These are phyloP conservation scores for Drosophila baimaii DNA, from an alignment of 1,140 invertebrate species.

Conservation along the genomic window DNA sequence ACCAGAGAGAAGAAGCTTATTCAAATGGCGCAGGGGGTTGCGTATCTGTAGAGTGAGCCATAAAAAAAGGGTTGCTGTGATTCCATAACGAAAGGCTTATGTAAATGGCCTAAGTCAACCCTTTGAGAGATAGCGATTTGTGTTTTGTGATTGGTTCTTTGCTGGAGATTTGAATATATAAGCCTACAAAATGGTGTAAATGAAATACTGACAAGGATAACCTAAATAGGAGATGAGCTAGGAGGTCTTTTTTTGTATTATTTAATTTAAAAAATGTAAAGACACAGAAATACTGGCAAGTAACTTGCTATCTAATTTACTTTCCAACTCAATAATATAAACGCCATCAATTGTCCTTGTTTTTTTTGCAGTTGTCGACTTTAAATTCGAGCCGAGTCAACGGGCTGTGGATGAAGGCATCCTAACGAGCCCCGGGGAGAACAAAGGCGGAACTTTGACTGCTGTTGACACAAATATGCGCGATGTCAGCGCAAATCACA, in stretches of 20 bases:
- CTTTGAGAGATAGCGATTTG: slow-evolving; percentile 47
- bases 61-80: slow-evolving; percentile 79
- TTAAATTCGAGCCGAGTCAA: slow-evolving; percentile 55
- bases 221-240: too few species aligned
- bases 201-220: too few species aligned
- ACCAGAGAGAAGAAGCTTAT: slow-evolving; percentile 63
- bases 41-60: slow-evolving; percentile 4
- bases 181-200: slow-evolving; percentile 64
- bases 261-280: too few species aligned
- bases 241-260: too few species aligned
- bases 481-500: slow-evolving; percentile 74
- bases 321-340: neutral
- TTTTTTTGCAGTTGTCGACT: slow-evolving; percentile 39
- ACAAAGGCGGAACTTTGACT: slow-evolving; percentile 62
- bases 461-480: slow-evolving; percentile 80
- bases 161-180: slow-evolving; percentile 53
- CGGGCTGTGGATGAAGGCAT: slow-evolving; percentile 29
- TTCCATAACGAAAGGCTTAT: slow-evolving; percentile 65
- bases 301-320: neutral
- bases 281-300: too few species aligned
- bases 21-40: slow-evolving; percentile 58
- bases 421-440: slow-evolving; percentile 49
- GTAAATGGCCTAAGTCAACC: slow-evolving; percentile 69
- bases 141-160: slow-evolving; percentile 52
- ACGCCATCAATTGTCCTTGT: neutral